A percentile compares a stretch with the other conserved stretches of the same genome.
These are phyloP conservation scores for Yponomeuta cagnagella DNA, from an alignment of 2,888 invertebrate species.

Conservation along the genomic window DNA sequence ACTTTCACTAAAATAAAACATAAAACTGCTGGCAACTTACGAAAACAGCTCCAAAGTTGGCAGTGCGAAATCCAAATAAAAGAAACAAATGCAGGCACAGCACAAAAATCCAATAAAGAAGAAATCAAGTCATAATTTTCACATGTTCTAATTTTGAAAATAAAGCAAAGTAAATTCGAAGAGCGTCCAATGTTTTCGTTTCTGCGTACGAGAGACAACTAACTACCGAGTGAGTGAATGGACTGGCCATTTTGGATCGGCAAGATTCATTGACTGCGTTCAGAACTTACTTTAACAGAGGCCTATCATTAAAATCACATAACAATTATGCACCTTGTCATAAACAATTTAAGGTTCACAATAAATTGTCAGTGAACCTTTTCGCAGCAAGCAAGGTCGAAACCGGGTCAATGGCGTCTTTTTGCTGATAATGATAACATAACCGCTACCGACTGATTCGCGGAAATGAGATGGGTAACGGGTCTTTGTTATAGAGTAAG, in stretches of 20 bases:
- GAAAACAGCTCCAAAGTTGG: not conserved
- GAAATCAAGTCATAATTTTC: not conserved
- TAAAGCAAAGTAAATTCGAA: constrained; percentile 1
- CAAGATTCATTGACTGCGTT: constrained; percentile 20
- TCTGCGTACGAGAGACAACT: not conserved
- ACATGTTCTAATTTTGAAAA: constrained; percentile 1
- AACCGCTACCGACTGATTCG: constrained; percentile 42
- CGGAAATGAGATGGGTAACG: constrained; percentile 40
- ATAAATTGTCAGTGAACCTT: not conserved
- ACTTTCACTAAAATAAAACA: not conserved
- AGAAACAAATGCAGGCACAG: not conserved
- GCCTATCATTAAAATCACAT: not conserved
- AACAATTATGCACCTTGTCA: not conserved
- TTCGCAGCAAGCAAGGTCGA: constrained; percentile 13
- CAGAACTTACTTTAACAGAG: constrained; percentile 18
- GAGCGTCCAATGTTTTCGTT: not conserved
- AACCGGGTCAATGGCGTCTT: constrained; percentile 72
- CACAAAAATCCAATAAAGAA: not conserved
- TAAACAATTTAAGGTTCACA: not conserved
- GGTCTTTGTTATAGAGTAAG: constrained; percentile 29
- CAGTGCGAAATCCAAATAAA: constrained; percentile 7
- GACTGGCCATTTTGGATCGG: constrained; percentile 12
- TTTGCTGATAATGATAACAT: constrained; percentile 46
- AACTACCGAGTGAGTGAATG: constrained; percentile 1
- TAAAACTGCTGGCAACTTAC: not conserved